phyloP scores from a whole-genome alignment of 1,140 invertebrate genomes.

The Drosophila ficusphila region DNA sequence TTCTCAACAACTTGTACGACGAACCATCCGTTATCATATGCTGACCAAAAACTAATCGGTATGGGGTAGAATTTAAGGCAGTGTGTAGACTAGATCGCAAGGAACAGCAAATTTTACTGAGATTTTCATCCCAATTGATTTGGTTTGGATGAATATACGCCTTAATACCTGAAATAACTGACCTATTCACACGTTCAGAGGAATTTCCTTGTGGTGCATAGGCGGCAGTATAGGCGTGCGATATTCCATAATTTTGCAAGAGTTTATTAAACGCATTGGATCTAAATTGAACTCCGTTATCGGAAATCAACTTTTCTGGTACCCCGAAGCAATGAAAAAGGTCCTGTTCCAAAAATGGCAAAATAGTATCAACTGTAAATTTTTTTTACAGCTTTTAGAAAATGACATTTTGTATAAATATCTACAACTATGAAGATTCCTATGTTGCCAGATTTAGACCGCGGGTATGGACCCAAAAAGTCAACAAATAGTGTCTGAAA shows the following conservation, averaged over 20 bases:
- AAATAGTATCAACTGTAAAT: slow-evolving; percentile 2
- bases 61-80: too few species aligned
- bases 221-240: neutral
- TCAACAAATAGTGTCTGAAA: slow-evolving; percentile 3
- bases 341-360: slow-evolving; percentile 1
- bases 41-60: neutral
- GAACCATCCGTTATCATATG: neutral
- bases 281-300: slow-evolving; percentile 3
- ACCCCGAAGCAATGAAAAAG: slow-evolving; percentile 3
- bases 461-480: neutral
- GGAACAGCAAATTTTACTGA: slow-evolving; percentile 1
- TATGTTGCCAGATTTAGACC: slow-evolving; percentile 1
- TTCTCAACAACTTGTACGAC: neutral
- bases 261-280: slow-evolving; percentile 4
- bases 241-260: slow-evolving; percentile 1
- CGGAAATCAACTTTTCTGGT: slow-evolving; percentile 2
- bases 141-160: neutral
- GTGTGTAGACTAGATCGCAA: neutral
- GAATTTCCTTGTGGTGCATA: neutral
- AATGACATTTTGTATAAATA: neutral
- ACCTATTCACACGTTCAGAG: slow-evolving; percentile 3
- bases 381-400: slow-evolving; percentile 7
- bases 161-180: neutral
- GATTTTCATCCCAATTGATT: neutral
- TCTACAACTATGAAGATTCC: slow-evolving; percentile 7